Evolutionary conservation across 2,113 vertebrate species (phyloP).

Genomic region (Callocephalon fimbriatum): DNA sequence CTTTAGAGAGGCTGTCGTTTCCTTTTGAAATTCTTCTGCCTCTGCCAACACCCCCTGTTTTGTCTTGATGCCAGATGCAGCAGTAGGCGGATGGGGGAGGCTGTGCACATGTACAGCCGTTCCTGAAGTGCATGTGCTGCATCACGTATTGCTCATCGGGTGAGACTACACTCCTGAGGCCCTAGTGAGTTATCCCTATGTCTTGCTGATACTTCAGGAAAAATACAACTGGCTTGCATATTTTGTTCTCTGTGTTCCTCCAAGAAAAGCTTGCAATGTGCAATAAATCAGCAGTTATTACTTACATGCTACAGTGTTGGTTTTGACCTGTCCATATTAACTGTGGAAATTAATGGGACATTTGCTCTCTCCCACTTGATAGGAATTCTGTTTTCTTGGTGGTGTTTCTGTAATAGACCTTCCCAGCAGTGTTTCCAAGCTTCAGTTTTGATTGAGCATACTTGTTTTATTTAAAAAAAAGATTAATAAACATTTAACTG

Average conservation of each 20-base stretch:
- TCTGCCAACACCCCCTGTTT: neutral
- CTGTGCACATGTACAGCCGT: neutral
- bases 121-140: neutral
- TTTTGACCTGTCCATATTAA: neutral
- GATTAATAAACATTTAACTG: neutral
- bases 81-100: neutral
- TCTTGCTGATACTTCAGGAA: neutral
- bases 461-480: neutral
- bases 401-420: neutral
- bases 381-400: neutral
- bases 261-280: neutral
- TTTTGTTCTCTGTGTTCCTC: neutral
- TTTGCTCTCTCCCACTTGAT: neutral
- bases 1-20: neutral
- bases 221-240: neutral
- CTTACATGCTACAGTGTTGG: neutral
- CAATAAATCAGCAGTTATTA: neutral
- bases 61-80: neutral
- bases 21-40: neutral
- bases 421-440: neutral
- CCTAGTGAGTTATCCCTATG: neutral
- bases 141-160: accelerated
- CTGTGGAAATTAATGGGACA: neutral
- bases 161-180: neutral
- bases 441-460: neutral